These are phyloP conservation scores for Panonychus citri DNA, from an alignment of 1,140 invertebrate species.

Conservation along the genomic window DNA sequence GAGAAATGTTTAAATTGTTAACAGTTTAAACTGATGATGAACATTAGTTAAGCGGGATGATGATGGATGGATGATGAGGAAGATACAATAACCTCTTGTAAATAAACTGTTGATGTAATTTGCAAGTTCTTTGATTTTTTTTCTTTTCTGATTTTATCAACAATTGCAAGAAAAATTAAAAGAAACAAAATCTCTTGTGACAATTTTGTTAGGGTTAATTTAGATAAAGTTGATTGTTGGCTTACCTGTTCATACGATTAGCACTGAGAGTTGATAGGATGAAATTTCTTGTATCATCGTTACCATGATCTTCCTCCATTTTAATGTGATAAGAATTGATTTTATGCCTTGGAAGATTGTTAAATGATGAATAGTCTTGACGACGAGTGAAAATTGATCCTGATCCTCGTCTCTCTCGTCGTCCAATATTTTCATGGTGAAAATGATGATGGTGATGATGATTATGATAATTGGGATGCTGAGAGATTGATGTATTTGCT, in stretches of 20 bases:
- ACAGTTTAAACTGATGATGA: not conserved
- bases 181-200: not conserved
- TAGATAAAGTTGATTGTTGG: no score
- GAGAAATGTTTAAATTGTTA: no score
- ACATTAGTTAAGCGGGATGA: not conserved
- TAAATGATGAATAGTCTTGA: slow-evolving; percentile 81
- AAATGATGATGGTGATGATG: no score
- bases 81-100: not conserved
- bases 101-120: not conserved
- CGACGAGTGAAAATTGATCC: slow-evolving; percentile 53
- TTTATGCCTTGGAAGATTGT: slow-evolving; percentile 70
- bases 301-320: slow-evolving; percentile 74
- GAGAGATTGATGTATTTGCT: no score
- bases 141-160: no score
- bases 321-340: slow-evolving; percentile 96
- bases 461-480: no score
- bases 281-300: slow-evolving; percentile 75
- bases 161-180: not conserved
- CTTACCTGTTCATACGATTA: slow-evolving; percentile 33
- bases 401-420: slow-evolving; percentile 10
- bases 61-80: not conserved
- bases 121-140: no score
- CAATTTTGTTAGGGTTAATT: no score
- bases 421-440: not conserved
- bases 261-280: slow-evolving; percentile 68